Conservation (phyloP, 2,888 invertebrate species). For the Elmis aenea region DNA sequence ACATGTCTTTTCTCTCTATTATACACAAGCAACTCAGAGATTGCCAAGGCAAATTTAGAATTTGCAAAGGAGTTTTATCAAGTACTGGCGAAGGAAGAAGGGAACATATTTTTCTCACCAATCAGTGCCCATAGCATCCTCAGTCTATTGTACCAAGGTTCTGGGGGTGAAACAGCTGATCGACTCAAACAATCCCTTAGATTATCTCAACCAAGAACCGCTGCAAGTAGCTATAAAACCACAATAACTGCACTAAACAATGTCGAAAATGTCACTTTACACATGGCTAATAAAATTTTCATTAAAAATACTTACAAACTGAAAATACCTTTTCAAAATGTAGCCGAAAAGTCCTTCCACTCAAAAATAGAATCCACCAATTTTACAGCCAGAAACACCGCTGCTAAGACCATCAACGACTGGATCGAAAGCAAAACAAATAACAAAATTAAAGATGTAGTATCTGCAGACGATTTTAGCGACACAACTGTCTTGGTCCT, state of each 20-base stretch:
- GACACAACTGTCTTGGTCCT: slow-evolving; percentile 62
- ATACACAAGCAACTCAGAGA: no score
- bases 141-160: slow-evolving; percentile 42
- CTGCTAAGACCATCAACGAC: slow-evolving; percentile 61
- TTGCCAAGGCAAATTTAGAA: slow-evolving; percentile 32
- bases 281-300: slow-evolving; percentile 67
- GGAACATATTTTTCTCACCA: slow-evolving; percentile 45
- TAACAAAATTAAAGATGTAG: slow-evolving; percentile 72
- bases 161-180: slow-evolving; percentile 37
- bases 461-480: slow-evolving; percentile 55
- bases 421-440: slow-evolving; percentile 81
- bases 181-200: slow-evolving; percentile 33
- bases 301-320: slow-evolving; percentile 53
- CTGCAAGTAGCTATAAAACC: slow-evolving; percentile 26
- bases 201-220: slow-evolving; percentile 19
- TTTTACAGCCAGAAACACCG: slow-evolving; percentile 53
- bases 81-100: slow-evolving; percentile 27
- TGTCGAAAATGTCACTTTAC: slow-evolving; percentile 53
- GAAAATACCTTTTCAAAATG: slow-evolving; percentile 51
- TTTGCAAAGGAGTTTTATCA: slow-evolving; percentile 38
- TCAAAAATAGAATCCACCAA: slow-evolving; percentile 60
- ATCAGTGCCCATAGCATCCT: slow-evolving; percentile 44
- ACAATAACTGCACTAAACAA: slow-evolving; percentile 37
- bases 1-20: no score
- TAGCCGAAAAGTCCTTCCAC: slow-evolving; percentile 58